phyloP scores from a whole-genome alignment of 2,888 invertebrate genomes.

The Drosophila kambysellisi region DNA sequence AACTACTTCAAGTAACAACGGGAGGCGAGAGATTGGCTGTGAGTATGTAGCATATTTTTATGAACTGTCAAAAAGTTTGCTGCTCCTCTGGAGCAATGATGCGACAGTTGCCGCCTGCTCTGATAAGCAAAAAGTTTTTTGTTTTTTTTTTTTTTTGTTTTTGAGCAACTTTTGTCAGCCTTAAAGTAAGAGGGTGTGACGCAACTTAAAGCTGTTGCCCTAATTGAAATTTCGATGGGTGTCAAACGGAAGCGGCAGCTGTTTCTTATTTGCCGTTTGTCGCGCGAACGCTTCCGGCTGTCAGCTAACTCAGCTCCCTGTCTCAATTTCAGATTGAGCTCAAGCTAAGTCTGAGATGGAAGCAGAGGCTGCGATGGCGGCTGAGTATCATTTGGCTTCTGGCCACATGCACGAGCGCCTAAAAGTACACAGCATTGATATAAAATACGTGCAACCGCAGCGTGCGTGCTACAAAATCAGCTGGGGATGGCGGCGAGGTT shows the following conservation, averaged over 20 bases:
- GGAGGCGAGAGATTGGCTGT: neutral
- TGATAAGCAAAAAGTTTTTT: conserved; percentile 43
- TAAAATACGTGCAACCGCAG: conserved; percentile 73
- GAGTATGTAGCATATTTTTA: conserved; percentile 40
- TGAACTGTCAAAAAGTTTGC: conserved; percentile 67
- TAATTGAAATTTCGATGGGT: conserved; percentile 68
- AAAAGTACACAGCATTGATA: conserved; percentile 64
- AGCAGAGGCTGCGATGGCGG: neutral
- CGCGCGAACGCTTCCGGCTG: conserved; percentile 63
- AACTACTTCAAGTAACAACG: conserved; percentile 1
- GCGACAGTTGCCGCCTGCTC: conserved; percentile 49
- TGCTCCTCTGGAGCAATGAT: conserved; percentile 32
- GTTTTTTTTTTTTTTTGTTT: neutral
- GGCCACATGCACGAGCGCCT: conserved; percentile 70
- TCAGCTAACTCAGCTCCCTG: conserved; percentile 33
- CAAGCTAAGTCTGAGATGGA: neutral
- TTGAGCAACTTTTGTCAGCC: conserved; percentile 10
- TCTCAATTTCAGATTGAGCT: conserved; percentile 26
- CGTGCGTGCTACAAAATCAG: conserved; percentile 25
- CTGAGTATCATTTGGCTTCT: conserved; percentile 7
- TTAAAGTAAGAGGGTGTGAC: conserved; percentile 43
- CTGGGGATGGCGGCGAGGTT: conserved; percentile 8
- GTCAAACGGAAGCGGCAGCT: conserved; percentile 57
- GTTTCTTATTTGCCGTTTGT: conserved; percentile 60
- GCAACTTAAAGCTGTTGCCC: conserved; percentile 44